A percentile compares a stretch with the other conserved stretches of the same genome.
These are phyloP conservation scores for Lamprotornis superbus DNA, from an alignment of 2,113 vertebrate species.

Conservation along the genomic window DNA sequence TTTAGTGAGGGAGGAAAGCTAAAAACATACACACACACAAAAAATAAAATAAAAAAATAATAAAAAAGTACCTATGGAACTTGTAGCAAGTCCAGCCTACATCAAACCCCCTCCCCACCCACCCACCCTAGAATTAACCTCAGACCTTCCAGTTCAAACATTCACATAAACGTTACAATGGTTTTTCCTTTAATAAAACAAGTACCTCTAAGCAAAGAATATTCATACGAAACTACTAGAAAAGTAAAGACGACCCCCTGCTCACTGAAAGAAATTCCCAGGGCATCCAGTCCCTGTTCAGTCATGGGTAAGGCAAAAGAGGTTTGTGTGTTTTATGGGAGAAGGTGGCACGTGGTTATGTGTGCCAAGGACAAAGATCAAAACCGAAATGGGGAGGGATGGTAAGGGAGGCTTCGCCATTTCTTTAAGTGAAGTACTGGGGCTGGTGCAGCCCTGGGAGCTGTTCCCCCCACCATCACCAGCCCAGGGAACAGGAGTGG, in stretches of 20 bases:
- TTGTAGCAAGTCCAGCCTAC: constrained; percentile 76
- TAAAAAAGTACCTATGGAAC: constrained; percentile 82
- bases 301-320: constrained; percentile 71
- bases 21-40: constrained; percentile 73
- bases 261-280: constrained; percentile 67
- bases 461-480: neutral
- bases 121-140: constrained; percentile 72
- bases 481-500: neutral
- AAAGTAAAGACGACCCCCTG: constrained; percentile 71
- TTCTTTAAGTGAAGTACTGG: neutral
- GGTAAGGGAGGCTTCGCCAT: neutral
- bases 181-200: constrained; percentile 83
- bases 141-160: constrained; percentile 89
- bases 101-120: constrained; percentile 65
- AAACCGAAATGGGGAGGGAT: neutral
- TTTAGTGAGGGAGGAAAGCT: constrained; percentile 83
- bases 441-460: neutral
- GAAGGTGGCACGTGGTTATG: neutral
- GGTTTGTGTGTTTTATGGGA: constrained; percentile 50
- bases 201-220: constrained; percentile 86
- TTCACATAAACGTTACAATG: constrained; percentile 86
- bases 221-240: constrained; percentile 73
- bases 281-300: constrained; percentile 65
- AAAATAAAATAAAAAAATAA: constrained; percentile 70
- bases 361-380: constrained; percentile 15